Evolutionary conservation across 2,888 invertebrate genomes (phyloP), one percentile per base, ranked within the genome.

Genomic region (Cremastinae sp.): DNA sequence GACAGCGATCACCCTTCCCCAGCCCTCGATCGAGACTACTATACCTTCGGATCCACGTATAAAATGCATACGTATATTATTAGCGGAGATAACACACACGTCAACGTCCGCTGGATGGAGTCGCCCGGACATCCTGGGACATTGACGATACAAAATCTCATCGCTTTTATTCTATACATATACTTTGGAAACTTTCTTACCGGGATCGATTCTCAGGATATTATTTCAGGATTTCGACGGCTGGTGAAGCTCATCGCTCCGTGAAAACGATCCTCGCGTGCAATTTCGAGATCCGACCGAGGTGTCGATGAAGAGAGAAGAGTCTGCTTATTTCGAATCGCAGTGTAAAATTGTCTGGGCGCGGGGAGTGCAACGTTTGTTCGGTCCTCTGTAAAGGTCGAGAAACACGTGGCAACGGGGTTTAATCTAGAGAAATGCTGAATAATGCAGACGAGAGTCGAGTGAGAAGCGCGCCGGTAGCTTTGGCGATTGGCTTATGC

Each of bases 371-470:
- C 47, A 53, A 62, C 47, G 28, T 38, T 28, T 56, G 68, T 73
- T 74, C 36, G 62, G 62, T 64, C 58, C 70, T 81, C 79, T 43
- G 61, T 80, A 84, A 83, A 85, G 84, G 84, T 85, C 82, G 82
- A 78, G 76, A 74, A 82, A 84, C 84, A 82, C 84, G 84, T 84
- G 79, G 80, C 74, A 58, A 61, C 74, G 66, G 81, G 83, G 86
- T 89, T 89, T 89, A 89, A 89, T 89, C 89, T 88, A 88, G 87
- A 89, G 88, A 89, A 89, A 88, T 89, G 75, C 84, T 89, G 88
- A 89, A 89, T 89, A 89, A 89, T 88, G 85, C 81, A 89, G 79
- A 81, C 79, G 80, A 82, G 82, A 69, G 69, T 49, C 69, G 51
- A 69, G 59, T 59, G 80, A 83, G 85, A 84, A 85, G 83, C 28